Percentiles rank a stretch among this genome's conserved stretches.
phyloP scores from a whole-genome alignment of 53 echinoderm and acorn worm genomes.

The Holothuria scabra region DNA sequence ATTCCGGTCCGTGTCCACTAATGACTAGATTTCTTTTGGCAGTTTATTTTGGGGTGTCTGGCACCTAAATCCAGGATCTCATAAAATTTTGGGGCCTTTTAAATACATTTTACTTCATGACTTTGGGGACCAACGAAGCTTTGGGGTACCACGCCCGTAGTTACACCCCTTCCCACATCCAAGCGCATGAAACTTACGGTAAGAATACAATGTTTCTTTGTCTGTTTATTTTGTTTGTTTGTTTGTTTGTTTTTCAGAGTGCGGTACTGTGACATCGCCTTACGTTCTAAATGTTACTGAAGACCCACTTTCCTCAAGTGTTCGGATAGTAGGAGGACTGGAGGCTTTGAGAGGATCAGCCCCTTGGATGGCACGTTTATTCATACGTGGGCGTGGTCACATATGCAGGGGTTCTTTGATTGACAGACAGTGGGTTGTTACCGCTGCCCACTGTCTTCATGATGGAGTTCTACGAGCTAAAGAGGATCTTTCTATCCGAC shows the following conservation, averaged over 20 bases:
- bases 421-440: slow-evolving; percentile 81
- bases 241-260: not conserved
- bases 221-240: too few species aligned
- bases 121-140: too few species aligned
- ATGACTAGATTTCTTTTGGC: too few species aligned
- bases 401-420: slow-evolving; percentile 75
- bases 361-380: slow-evolving; percentile 81
- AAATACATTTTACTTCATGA: too few species aligned
- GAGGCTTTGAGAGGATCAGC: slow-evolving; percentile 22
- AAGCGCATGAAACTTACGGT: too few species aligned
- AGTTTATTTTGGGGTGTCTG: too few species aligned
- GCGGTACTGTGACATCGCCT: slow-evolving; percentile 1
- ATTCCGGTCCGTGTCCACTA: too few species aligned
- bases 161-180: too few species aligned
- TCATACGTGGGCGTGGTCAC: slow-evolving; percentile 15
- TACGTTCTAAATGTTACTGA: not conserved
- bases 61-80: too few species aligned
- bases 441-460: slow-evolving; percentile 74
- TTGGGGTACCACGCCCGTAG: too few species aligned
- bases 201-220: too few species aligned
- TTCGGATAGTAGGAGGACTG: not conserved
- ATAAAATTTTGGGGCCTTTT: too few species aligned
- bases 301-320: not conserved
- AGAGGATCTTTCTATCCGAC: slow-evolving; percentile 52
- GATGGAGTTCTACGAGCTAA: not conserved